Percentiles rank a stretch among this genome's conserved stretches.
Conservation (phyloP, 1,140 invertebrate species). For the Brachionus sp. region DNA sequence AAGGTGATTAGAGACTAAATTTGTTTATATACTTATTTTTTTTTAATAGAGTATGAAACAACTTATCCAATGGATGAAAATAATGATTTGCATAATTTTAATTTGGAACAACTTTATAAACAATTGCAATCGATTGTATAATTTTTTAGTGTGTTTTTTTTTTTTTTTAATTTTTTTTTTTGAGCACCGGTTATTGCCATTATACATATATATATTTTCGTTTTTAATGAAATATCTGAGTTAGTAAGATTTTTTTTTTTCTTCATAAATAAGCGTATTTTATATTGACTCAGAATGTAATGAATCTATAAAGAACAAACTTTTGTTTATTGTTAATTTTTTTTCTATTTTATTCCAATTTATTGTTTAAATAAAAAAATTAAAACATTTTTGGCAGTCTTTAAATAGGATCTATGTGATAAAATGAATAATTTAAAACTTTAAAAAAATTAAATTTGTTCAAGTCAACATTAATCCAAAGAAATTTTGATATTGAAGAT, state of each 20-base stretch:
- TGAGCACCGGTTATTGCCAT: not conserved
- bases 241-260: not conserved
- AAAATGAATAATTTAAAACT: no score
- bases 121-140: slow-evolving; percentile 15
- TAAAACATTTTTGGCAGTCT: not conserved
- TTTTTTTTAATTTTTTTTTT: not conserved
- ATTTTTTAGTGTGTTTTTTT: not conserved
- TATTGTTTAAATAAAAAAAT: not conserved
- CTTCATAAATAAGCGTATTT: not conserved
- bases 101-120: slow-evolving; percentile 29
- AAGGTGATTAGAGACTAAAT: not conserved
- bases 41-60: slow-evolving; percentile 7
- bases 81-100: not conserved
- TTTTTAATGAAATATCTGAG: not conserved
- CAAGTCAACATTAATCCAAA: no score
- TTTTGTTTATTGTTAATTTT: not conserved
- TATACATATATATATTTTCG: not conserved
- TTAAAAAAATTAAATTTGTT: no score
- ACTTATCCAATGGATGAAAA: slow-evolving; percentile 19
- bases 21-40: not conserved
- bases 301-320: not conserved
- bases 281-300: not conserved
- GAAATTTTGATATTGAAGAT: no score
- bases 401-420: no score
- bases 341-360: not conserved